Conservation (phyloP, 2,797 vertebrate species). For the Enteromius fasciolatus region DNA sequence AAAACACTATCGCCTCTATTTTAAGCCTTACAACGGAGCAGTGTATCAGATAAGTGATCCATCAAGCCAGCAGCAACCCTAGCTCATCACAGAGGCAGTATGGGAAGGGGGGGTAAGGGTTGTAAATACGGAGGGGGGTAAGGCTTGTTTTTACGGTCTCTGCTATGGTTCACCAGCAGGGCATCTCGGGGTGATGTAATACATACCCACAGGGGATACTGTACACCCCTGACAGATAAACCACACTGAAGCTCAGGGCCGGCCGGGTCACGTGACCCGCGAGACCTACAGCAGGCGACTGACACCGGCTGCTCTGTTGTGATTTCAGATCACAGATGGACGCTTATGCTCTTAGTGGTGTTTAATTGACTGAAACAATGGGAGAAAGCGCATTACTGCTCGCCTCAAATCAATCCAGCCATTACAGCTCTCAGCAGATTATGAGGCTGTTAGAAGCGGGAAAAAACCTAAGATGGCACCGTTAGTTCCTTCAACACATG, state of each 20-base stretch:
- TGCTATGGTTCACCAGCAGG: conserved; percentile 46
- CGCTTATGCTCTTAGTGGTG: conserved; percentile 20
- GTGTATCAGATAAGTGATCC: background rate
- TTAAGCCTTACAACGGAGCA: background rate
- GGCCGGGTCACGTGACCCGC: conserved; percentile 28
- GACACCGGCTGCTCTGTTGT: conserved; percentile 41
- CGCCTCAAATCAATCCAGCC: conserved; percentile 74
- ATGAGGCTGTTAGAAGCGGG: conserved; percentile 74
- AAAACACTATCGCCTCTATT: background rate
- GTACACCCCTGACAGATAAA: conserved; percentile 57
- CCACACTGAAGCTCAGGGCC: conserved; percentile 23
- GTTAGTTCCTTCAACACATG: conserved; percentile 62
- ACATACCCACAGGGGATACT: conserved; percentile 53
- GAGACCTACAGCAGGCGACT: conserved; percentile 25
- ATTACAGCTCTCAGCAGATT: conserved; percentile 73
- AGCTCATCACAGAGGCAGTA: conserved; percentile 21
- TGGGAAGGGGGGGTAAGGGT: conserved; percentile 31
- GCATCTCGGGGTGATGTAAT: conserved; percentile 55
- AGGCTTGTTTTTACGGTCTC: conserved; percentile 32
- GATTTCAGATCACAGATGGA: conserved; percentile 56
- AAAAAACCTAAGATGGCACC: conserved; percentile 72
- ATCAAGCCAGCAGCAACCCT: background rate
- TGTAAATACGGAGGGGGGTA: conserved; percentile 28
- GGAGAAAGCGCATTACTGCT: conserved; percentile 51
- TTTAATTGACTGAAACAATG: conserved; percentile 57